Percentiles rank a stretch among this genome's conserved stretches.
Conservation (phyloP, 2,888 invertebrate genomes). For the Scaptodrosophila latifasciaeformis region DNA sequence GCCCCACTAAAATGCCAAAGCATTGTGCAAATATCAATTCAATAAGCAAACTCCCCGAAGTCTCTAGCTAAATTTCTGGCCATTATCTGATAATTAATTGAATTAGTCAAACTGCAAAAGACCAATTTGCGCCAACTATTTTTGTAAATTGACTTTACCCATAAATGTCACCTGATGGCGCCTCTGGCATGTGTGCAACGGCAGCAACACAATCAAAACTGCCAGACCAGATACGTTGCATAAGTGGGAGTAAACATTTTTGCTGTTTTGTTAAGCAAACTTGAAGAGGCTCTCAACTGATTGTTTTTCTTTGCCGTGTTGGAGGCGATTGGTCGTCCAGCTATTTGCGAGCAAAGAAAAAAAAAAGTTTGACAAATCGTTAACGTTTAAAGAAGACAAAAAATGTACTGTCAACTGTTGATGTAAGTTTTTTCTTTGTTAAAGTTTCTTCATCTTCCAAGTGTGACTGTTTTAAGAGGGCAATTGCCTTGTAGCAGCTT, state of each 20-base stretch:
- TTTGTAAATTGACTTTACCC: conserved; percentile 32
- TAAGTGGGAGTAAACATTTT: neutral
- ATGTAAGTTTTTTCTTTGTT: conserved; percentile 4
- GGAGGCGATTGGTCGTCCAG: no score
- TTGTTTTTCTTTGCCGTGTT: no score
- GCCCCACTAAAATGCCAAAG: neutral
- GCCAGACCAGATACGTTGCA: neutral
- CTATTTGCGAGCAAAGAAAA: no score
- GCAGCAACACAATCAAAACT: neutral
- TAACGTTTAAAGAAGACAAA: neutral
- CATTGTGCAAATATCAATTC: no score
- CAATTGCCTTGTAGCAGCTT: neutral
- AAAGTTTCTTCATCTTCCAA: neutral
- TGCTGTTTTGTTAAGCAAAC: neutral
- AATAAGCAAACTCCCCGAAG: neutral
- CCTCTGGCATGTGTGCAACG: neutral
- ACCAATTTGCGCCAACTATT: neutral
- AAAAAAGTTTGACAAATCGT: neutral
- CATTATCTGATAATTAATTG: conserved; percentile 3
- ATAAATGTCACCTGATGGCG: conserved; percentile 1
- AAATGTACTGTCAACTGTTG: neutral
- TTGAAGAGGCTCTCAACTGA: no score
- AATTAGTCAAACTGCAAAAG: neutral
- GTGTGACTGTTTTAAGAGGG: neutral
- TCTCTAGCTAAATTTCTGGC: no score